These are phyloP conservation scores for Caenorhabditis auriculariae DNA, from an alignment of 2,888 invertebrate genomes.

Conservation along the genomic window DNA sequence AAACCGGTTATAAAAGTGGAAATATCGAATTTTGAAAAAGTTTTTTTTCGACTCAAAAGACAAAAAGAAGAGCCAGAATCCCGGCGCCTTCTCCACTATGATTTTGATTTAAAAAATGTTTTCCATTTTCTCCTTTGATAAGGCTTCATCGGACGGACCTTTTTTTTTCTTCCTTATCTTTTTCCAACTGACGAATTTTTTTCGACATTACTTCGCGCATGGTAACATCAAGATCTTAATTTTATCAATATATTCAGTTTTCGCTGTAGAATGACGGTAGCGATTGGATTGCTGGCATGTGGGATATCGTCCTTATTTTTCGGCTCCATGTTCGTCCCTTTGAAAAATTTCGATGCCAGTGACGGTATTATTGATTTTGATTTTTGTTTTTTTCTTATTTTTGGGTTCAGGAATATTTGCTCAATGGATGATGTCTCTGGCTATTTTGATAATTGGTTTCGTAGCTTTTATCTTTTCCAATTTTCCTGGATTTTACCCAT, in stretches of 20 bases:
- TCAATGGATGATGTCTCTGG: constrained; percentile 67
- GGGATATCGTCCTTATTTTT: constrained; percentile 65
- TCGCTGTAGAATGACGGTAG: constrained; percentile 11
- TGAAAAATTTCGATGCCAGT: constrained; percentile 66
- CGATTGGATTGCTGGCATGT: constrained; percentile 64
- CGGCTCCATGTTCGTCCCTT: constrained; percentile 67
- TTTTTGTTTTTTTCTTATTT: neutral
- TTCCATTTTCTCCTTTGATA: neutral
- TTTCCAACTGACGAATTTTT: neutral
- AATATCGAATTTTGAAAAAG: too few species aligned
- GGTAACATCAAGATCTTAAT: neutral
- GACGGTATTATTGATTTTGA: constrained; percentile 61
- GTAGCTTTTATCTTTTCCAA: constrained; percentile 62
- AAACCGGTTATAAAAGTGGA: too few species aligned
- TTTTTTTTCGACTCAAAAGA: too few species aligned
- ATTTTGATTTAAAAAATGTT: too few species aligned
- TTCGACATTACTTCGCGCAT: neutral
- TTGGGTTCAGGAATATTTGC: too few species aligned
- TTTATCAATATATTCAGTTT: neutral
- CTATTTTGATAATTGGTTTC: constrained; percentile 64
- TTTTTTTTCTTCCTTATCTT: neutral
- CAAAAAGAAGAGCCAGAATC: too few species aligned
- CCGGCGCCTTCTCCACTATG: too few species aligned
- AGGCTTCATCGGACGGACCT: too few species aligned
- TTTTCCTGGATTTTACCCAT: constrained; percentile 66